Percentiles rank a stretch among this genome's conserved stretches.
These are phyloP conservation scores for Gerris lacustris DNA, from an alignment of 2,888 invertebrate species.

Conservation along the genomic window DNA sequence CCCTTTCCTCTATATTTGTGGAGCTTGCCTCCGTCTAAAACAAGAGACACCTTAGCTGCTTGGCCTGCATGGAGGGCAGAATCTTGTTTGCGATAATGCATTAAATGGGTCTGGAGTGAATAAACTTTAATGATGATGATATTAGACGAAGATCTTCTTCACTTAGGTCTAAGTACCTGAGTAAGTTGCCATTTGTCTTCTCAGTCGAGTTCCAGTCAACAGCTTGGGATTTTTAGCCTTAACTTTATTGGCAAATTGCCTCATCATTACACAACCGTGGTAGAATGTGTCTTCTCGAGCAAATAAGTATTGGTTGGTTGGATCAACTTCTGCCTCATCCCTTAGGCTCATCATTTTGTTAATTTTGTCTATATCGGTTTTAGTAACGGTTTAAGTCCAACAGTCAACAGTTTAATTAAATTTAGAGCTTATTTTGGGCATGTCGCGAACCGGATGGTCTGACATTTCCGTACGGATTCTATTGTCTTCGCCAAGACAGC, in stretches of 20 bases:
- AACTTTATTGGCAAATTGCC: background rate
- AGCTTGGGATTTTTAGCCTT: background rate
- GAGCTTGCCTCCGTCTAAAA: background rate
- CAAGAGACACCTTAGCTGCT: constrained; percentile 13
- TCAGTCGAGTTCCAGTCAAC: background rate
- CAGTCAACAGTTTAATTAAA: background rate
- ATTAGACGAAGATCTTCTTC: constrained; percentile 16
- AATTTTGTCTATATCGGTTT: background rate
- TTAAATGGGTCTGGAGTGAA: constrained; percentile 12
- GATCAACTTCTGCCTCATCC: background rate
- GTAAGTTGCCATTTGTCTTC: background rate
- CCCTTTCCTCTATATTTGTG: background rate
- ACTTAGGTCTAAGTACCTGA: constrained; percentile 13
- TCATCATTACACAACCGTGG: background rate
- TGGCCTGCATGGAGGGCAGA: constrained; percentile 15
- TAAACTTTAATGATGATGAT: constrained; percentile 13
- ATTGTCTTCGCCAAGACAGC: too few relatives aligned
- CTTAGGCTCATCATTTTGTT: background rate
- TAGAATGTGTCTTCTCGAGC: background rate
- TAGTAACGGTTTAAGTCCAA: background rate
- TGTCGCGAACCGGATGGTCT: too few relatives aligned
- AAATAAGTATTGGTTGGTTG: background rate
- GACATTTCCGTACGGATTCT: too few relatives aligned
- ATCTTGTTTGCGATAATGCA: constrained; percentile 14
- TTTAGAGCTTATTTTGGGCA: too few relatives aligned